Percentiles rank a stretch among this genome's conserved stretches.
phyloP scores from a whole-genome alignment of 2,888 invertebrate genomes.

The Trichopria drosophilae region DNA sequence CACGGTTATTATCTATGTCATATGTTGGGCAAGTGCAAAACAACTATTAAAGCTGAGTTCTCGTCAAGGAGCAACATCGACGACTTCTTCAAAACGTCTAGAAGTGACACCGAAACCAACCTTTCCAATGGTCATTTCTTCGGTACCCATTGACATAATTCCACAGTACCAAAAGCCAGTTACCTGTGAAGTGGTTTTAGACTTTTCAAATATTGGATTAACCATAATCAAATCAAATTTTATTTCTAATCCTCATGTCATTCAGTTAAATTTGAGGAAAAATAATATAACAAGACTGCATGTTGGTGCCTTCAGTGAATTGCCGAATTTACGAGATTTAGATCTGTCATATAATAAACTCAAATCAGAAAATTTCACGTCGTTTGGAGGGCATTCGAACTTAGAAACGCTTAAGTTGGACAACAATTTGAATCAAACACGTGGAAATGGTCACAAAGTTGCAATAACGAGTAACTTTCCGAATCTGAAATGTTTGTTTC shows the following conservation, averaged over 20 bases:
- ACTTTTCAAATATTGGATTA: slow-evolving; percentile 11
- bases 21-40: no score
- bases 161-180: no score
- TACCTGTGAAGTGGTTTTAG: background rate
- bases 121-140: no score
- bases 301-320: slow-evolving; percentile 35
- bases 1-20: no score
- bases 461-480: slow-evolving; percentile 2
- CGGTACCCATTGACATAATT: no score
- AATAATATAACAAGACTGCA: slow-evolving; percentile 30
- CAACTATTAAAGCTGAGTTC: no score
- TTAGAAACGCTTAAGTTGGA: slow-evolving; percentile 23
- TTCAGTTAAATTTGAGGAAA: slow-evolving; percentile 27
- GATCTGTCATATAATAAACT: slow-evolving; percentile 42
- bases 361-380: background rate
- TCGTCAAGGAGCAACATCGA: no score
- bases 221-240: slow-evolving; percentile 3
- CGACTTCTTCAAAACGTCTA: no score
- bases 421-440: slow-evolving; percentile 6
- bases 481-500: slow-evolving; percentile 19
- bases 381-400: slow-evolving; percentile 5
- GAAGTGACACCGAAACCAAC: no score
- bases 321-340: slow-evolving; percentile 36
- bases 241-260: slow-evolving; percentile 18
- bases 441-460: background rate